Base-by-base conservation (phyloP, 2,797 vertebrate genomes). In the Acomys russatus region DNA sequence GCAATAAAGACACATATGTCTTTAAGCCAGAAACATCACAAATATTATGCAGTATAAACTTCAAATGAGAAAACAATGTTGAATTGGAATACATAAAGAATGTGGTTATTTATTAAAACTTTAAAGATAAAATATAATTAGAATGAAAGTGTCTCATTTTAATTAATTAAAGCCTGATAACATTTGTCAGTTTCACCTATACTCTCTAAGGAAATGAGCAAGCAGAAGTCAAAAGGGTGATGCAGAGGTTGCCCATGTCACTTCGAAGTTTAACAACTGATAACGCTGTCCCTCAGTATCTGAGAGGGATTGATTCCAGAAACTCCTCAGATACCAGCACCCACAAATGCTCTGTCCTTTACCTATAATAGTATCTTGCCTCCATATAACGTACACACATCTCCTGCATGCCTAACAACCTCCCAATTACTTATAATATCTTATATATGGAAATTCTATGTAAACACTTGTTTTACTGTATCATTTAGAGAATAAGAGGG, bases 51-150 rank as follows among this genome's bases (percentile, higher is more conserved):
- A 83, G 11, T 25, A n/a, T 25, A n/a, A 76, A 61, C 68, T 18
- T 91, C 49, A 61, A 96, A 84, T 84, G 28, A 85, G 30, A 93
- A 83, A 77, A 84, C 20, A 80, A 90, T 68, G 11, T 59, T 73
- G 77, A 70, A 49, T 10, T 79, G 70, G 59, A 95, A 82, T 11
- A 9, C 51, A n/a, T 54, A 64, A 38, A 54, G n/a, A 82, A 84
- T 64, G 3, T 78, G 38, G 10, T 25, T 90, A 92, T 88, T 23
- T 56, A 38, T 61, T 9, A 71, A 17, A 61, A 77, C 88, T 23
- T 8, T 68, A 80, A 54, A 91, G 33, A 71, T n/a, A 93, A 90
- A 22, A 28, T 63, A 23, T 2, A 66, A 6, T 71, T 76, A 80
- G 74, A 22, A 38, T 49, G 22, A 80, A 91, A 88, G 76, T 6